Evolutionary conservation across 1,140 invertebrate species (phyloP).

Genomic region (Thalassaphorura encarpata): DNA sequence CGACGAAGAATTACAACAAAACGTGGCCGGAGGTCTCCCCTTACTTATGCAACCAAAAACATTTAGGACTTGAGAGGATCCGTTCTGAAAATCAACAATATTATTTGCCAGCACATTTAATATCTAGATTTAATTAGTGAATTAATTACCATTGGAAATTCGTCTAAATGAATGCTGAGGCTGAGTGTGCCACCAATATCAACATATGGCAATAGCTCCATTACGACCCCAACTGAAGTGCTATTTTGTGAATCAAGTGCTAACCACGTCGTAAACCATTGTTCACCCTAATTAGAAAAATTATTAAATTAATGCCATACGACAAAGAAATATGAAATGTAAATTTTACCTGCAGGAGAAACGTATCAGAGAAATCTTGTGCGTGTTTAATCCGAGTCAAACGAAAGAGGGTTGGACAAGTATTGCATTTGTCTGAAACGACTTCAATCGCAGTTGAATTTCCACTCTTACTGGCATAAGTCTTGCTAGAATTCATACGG

Average conservation of each 20-base stretch:
- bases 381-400: constrained; percentile 44
- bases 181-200: constrained; percentile 48
- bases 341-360: constrained; percentile 40
- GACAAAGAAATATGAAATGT: too few relatives aligned
- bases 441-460: not conserved
- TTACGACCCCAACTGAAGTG: constrained; percentile 41
- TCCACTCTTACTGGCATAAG: not conserved
- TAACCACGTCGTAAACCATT: constrained; percentile 45
- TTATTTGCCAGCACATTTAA: too few relatives aligned
- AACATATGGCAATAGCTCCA: constrained; percentile 44
- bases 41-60: constrained; percentile 51
- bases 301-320: too few relatives aligned
- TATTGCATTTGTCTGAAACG: constrained; percentile 6
- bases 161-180: constrained; percentile 40
- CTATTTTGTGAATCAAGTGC: constrained; percentile 38
- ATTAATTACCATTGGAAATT: constrained; percentile 31
- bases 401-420: constrained; percentile 42
- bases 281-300: constrained; percentile 42
- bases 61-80: constrained; percentile 40
- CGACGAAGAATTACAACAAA: constrained; percentile 35
- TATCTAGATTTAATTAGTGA: too few relatives aligned
- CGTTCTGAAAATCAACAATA: constrained; percentile 38
- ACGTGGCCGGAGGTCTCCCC: constrained; percentile 40
- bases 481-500: constrained; percentile 15
- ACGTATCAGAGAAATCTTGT: constrained; percentile 44